Evolutionary conservation across 2,113 vertebrate species (phyloP).

Genomic region (Balaeniceps rex): DNA sequence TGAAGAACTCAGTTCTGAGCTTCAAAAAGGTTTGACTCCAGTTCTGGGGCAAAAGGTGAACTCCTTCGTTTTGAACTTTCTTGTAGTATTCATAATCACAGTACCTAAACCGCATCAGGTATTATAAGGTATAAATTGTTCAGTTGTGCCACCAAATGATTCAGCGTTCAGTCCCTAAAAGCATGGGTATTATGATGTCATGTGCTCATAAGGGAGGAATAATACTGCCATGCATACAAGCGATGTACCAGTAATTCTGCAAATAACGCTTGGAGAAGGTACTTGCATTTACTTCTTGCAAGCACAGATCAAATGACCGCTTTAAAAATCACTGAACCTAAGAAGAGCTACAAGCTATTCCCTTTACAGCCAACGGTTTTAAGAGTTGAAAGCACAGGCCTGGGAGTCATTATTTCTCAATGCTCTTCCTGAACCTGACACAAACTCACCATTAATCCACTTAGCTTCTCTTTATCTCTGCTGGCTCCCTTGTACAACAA

Average conservation of each 20-base stretch:
- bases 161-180: neutral
- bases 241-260: neutral
- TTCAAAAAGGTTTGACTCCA: neutral
- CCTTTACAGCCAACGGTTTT: neutral
- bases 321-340: neutral
- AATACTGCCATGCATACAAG: neutral
- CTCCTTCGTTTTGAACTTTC: neutral
- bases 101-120: neutral
- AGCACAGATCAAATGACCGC: neutral
- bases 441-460: constrained; percentile 45
- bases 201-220: neutral
- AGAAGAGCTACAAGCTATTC: neutral
- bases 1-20: neutral
- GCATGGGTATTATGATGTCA: neutral
- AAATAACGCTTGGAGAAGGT: neutral
- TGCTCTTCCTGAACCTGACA: neutral
- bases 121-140: neutral
- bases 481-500: neutral
- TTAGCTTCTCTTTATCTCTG: constrained; percentile 18
- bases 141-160: neutral
- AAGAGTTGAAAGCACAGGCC: neutral
- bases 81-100: neutral
- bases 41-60: neutral
- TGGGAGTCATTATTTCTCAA: neutral
- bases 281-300: neutral